phyloP scores from a whole-genome alignment of 2,113 vertebrate species.

The Xiphophorus hellerii region DNA sequence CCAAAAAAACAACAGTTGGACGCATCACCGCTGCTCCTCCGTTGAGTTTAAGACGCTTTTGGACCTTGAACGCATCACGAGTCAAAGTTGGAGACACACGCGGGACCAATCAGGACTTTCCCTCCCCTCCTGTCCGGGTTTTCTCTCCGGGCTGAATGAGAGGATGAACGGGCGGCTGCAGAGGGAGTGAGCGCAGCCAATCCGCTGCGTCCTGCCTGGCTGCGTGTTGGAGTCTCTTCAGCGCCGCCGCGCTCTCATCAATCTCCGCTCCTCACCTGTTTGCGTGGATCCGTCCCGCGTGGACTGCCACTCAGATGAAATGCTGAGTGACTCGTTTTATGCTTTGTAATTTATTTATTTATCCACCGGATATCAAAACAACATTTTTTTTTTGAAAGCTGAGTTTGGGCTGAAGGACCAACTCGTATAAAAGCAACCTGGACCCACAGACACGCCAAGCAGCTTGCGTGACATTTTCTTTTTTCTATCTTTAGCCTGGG shows the following conservation, averaged over 20 bases:
- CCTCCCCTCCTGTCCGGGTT: too few species aligned
- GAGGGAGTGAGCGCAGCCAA: constrained; percentile 45
- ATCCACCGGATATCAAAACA: constrained; percentile 4
- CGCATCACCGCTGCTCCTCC: too few species aligned
- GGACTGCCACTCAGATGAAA: constrained; percentile 13
- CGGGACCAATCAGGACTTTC: too few species aligned
- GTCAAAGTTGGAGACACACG: too few species aligned
- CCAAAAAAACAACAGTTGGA: too few species aligned
- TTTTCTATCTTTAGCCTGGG: constrained; percentile 14
- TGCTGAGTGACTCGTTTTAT: constrained; percentile 1
- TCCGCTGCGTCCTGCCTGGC: constrained; percentile 33
- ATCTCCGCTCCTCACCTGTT: constrained; percentile 37
- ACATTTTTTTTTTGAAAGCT: constrained; percentile 15
- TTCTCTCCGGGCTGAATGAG: not conserved
- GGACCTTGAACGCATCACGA: too few species aligned
- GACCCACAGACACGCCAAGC: constrained; percentile 7
- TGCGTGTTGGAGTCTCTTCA: constrained; percentile 37
- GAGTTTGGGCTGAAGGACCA: constrained; percentile 63
- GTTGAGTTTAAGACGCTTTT: too few species aligned
- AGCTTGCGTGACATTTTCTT: not conserved
- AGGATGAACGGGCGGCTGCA: not conserved
- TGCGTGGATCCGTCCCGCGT: constrained; percentile 1
- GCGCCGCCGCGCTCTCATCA: constrained; percentile 20
- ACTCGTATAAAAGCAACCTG: constrained; percentile 44
- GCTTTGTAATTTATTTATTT: not conserved